Evolutionary conservation across 2,888 invertebrate genomes (phyloP).

Genomic region (Chorisops tibialis): DNA sequence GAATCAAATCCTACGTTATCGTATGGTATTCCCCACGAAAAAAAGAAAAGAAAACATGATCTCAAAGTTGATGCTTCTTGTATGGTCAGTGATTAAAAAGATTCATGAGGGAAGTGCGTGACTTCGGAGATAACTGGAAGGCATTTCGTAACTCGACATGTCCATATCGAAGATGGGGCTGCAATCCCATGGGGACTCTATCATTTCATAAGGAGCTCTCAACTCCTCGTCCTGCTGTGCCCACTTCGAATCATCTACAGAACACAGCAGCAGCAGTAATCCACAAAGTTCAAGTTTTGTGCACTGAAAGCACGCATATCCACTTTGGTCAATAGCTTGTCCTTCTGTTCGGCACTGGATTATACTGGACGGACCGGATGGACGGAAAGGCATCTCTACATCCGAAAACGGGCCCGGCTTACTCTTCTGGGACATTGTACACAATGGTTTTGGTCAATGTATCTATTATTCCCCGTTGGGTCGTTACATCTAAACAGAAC

Average conservation of each 20-base stretch:
- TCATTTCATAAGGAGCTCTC: constrained; percentile 2
- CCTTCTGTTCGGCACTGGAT: too few species aligned
- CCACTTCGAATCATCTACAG: too few species aligned
- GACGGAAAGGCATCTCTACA: too few species aligned
- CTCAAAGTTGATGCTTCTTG: constrained; percentile 16
- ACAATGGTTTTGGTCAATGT: neutral
- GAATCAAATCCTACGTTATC: neutral
- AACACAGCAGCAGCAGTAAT: too few species aligned
- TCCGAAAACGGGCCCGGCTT: too few species aligned
- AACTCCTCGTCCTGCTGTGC: neutral
- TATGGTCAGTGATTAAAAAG: constrained; percentile 22
- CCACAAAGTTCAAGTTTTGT: too few species aligned
- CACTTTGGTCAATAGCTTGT: too few species aligned
- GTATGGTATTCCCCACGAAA: too few species aligned
- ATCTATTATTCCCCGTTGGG: constrained; percentile 16
- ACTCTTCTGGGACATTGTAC: too few species aligned
- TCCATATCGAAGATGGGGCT: neutral
- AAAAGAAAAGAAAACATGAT: neutral
- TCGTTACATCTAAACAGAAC: constrained; percentile 16
- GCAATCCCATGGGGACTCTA: constrained; percentile 5
- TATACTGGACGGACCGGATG: too few species aligned
- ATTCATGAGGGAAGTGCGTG: constrained; percentile 21
- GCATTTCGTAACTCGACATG: constrained; percentile 15
- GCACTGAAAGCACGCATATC: too few species aligned
- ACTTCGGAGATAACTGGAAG: constrained; percentile 12